These are phyloP conservation scores for Sander vitreus DNA, from an alignment of 2,113 vertebrate species.

Conservation along the genomic window DNA sequence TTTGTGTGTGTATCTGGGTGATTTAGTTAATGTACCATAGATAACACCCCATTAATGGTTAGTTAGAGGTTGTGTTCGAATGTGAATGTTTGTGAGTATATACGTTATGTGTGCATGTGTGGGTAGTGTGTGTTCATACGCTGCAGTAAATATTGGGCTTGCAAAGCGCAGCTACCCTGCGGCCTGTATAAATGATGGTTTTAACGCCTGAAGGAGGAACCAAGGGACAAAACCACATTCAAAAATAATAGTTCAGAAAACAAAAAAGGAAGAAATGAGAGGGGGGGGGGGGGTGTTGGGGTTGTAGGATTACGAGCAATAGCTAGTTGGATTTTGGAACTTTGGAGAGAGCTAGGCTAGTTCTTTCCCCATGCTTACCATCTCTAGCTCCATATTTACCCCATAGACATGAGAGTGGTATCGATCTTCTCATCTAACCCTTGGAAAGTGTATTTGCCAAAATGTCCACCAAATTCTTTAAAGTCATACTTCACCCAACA, in stretches of 20 bases:
- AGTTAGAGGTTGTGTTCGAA: not conserved
- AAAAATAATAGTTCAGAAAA: not conserved
- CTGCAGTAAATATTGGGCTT: not conserved
- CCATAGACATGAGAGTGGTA: not conserved
- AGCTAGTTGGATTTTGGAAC: not conserved
- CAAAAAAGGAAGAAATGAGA: not conserved
- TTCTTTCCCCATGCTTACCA: not conserved
- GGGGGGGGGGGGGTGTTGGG: too few relatives aligned
- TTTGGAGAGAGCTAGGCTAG: not conserved
- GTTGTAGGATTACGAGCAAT: not conserved
- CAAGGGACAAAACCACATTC: not conserved
- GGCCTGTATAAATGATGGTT: slow-evolving; percentile 15
- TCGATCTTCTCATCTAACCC: not conserved
- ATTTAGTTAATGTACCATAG: slow-evolving; percentile 27
- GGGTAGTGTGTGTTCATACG: not conserved
- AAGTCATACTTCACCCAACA: not conserved
- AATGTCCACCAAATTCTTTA: not conserved
- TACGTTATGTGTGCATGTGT: not conserved
- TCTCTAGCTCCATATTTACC: not conserved
- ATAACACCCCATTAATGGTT: slow-evolving; percentile 25
- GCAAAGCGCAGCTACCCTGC: slow-evolving; percentile 8
- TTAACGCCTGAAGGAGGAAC: not conserved
- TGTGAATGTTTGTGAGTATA: not conserved
- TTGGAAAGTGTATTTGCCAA: not conserved
- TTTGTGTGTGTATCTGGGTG: not conserved